Base-by-base conservation (phyloP, 2,888 invertebrate species). In the Drosophila affinis region DNA sequence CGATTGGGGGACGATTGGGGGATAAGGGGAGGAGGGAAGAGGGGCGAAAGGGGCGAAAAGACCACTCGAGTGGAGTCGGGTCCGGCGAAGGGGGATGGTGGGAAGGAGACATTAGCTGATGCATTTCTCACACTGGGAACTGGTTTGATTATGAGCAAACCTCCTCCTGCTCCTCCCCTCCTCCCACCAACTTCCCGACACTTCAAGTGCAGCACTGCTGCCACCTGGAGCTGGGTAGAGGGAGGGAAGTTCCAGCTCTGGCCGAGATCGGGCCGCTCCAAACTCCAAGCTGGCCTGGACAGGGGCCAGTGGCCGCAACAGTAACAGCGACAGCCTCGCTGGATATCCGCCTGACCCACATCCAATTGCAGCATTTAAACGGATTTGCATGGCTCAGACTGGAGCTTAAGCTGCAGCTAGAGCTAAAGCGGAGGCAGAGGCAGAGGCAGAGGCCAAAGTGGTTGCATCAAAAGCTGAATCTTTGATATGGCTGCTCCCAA, bases 281-380 rank as follows among this genome's bases (percentile, higher is more conserved):
- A 51, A 47, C 46, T 21, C 4, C 46, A 48, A 24, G 34, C 47
- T 10, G 48, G 18, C 48, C 48, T 18, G 48, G 21, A 48, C 10
- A 18, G 48, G 48, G 48, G 52, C 27, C 21, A 47, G 64, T 29
- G 46, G 54, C 54, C 49, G 54, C 24, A 12, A 9, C 56, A 65
- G 53, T 46, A 59, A 69, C 64, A 51, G 46, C 49, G 62, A 69
- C 64, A 51, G 46, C 64, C 63, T 24, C 70, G 72, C 76, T 75
- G 47, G 44, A 76, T 76, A 80, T 81, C 80, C 80, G 77, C 72
- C 72, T 83, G 87, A 83, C 83, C 83, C 76, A 83, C 59, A 86
- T 79, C 73, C 71, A 77, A 67, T 81, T 63, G 34, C 46, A 27
- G 52, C 46, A 49, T 27, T 24, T 29, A n/a, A 53, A 32, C 53